phyloP scores from a whole-genome alignment of 2,113 vertebrate genomes.

The Lucifuga dentata region DNA sequence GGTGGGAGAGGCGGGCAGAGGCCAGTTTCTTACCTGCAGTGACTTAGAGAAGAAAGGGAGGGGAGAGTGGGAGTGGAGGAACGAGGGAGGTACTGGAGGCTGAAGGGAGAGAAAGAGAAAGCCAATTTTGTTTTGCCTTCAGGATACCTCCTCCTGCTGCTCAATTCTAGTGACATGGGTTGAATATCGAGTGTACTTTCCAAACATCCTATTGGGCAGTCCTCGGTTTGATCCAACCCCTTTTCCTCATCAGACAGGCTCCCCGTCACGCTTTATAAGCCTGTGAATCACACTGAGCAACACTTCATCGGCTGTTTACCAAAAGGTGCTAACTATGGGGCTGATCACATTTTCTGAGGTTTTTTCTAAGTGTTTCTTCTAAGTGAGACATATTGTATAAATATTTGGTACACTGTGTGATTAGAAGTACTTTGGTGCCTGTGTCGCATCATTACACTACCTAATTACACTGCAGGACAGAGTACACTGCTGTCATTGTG shows the following conservation, averaged over 20 bases:
- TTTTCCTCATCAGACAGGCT: conserved; percentile 19
- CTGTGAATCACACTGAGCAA: conserved; percentile 1
- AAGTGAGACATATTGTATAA: not conserved
- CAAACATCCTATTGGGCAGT: conserved; percentile 16
- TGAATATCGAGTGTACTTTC: conserved; percentile 45
- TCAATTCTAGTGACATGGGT: conserved; percentile 18
- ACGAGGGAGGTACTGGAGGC: conserved; percentile 7
- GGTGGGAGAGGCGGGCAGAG: conserved; percentile 10
- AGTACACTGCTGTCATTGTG: no score
- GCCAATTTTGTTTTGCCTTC: conserved; percentile 62
- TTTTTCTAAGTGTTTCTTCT: not conserved
- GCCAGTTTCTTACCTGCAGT: conserved; percentile 35
- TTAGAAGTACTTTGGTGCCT: not conserved
- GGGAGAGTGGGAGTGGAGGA: not conserved
- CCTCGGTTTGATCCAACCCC: conserved; percentile 31
- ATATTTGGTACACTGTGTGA: not conserved
- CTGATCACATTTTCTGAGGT: not conserved
- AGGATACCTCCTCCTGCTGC: conserved; percentile 55
- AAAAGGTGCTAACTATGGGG: not conserved
- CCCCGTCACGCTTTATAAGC: conserved; percentile 5
- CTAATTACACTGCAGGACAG: no score
- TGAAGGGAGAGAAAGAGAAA: conserved; percentile 27
- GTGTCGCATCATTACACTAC: no score
- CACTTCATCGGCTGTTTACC: conserved; percentile 9
- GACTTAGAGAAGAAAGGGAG: not conserved